Evolutionary conservation across 2,797 vertebrate species (phyloP), one percentile per base, ranked within the genome.

Genomic region (Triplophysa yarkandensis): DNA sequence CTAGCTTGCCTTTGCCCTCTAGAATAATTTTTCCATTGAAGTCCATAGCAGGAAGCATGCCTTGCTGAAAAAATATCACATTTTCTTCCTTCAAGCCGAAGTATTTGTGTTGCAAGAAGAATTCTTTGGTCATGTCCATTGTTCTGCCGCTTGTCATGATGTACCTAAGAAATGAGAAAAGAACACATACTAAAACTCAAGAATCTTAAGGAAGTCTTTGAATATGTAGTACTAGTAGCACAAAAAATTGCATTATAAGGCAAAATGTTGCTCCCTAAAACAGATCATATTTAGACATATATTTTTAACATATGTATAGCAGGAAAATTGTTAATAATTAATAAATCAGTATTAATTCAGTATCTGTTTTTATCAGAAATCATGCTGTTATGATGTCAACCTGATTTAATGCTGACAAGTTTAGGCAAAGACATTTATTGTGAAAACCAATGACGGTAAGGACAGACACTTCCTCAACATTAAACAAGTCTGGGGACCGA

Each of bases 111-210:
- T 75, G 89, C 16, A 83, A 83, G 83, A 99, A 99, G 86, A 95
- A 99, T 0, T 94, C 92, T 82, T 90, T 89, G 1, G 96, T 99
- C 23, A 92, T 90, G 19, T 93, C 92, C 95, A 98, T 96, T 1
- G 97, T 99, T 70, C 95, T 90, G 28, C 96, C 95, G 0, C 97
- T 99, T 43, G 96, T 98, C 98, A 99, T 99, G 69, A 99, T 98
- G 87, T 98, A 99, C 98, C 98, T 99, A 36, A 17, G 8, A 5
- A 46, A 28, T 62, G 7, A 23, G 43, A 50, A 58, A n/a, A n/a
- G n/a, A n/a, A n/a, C n/a, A n/a, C n/a, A n/a, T n/a, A n/a, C n/a
- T n/a, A n/a, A n/a, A n/a, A n/a, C n/a, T n/a, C n/a, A n/a, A n/a
- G n/a, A n/a, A 16, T 14, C 4, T 44, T 7, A 48, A 17, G 17